phyloP scores from a whole-genome alignment of 2,113 vertebrate species.

The Anhinga anhinga region DNA sequence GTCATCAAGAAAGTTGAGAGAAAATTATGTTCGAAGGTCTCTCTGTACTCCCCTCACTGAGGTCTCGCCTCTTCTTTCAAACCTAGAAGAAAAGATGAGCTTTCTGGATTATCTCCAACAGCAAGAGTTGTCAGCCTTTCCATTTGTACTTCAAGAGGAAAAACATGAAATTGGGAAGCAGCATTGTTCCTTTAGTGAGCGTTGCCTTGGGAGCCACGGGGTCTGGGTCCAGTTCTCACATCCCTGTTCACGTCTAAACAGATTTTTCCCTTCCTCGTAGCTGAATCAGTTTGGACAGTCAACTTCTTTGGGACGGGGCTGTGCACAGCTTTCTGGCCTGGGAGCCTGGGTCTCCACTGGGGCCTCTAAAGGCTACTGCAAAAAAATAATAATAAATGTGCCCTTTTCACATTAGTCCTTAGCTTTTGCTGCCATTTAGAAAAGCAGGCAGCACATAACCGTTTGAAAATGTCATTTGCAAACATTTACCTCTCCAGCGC shows the following conservation, averaged over 20 bases:
- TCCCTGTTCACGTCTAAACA: neutral
- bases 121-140: neutral
- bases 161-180: too few species aligned
- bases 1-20: neutral
- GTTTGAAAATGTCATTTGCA: neutral
- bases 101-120: neutral
- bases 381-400: neutral
- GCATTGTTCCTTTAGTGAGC: neutral
- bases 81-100: neutral
- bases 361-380: neutral
- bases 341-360: neutral
- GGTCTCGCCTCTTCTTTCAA: neutral
- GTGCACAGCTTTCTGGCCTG: rapidly evolving
- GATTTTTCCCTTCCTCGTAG: neutral
- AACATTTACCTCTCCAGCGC: neutral
- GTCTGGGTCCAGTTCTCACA: neutral
- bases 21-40: neutral
- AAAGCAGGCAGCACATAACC: neutral
- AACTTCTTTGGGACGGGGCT: neutral
- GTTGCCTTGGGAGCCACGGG: neutral
- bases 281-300: neutral
- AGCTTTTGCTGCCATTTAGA: neutral
- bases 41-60: neutral
- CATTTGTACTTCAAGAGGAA: neutral
- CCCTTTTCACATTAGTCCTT: neutral